Evolutionary conservation across 2,797 vertebrate species (phyloP).

Genomic region (Sebastes nivosus): DNA sequence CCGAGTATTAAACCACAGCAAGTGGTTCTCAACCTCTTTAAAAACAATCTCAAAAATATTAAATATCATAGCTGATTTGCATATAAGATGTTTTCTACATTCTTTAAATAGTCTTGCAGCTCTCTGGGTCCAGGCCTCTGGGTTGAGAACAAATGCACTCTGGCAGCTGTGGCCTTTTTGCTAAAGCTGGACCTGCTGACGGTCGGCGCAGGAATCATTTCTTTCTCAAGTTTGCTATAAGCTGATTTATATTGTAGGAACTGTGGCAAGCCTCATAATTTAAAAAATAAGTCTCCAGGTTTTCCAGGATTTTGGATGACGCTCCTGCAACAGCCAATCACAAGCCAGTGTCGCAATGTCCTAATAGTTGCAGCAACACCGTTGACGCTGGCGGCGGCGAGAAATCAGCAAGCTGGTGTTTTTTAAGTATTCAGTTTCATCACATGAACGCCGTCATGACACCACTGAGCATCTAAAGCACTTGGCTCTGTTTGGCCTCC

Average conservation of each 20-base stretch:
- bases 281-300: neutral
- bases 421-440: neutral
- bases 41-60: constrained; percentile 44
- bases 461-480: neutral
- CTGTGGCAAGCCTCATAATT: neutral
- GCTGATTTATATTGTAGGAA: neutral
- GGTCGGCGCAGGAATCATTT: neutral
- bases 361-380: neutral
- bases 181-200: neutral
- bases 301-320: neutral
- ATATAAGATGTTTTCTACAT: constrained; percentile 53
- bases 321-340: neutral
- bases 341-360: neutral
- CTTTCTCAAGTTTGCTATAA: neutral
- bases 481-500: neutral
- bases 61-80: constrained; percentile 51
- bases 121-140: neutral
- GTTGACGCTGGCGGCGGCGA: neutral
- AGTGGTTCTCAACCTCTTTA: constrained; percentile 10
- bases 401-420: constrained; percentile 2
- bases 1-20: neutral
- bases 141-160: neutral
- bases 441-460: neutral
- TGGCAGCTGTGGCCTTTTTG: neutral
- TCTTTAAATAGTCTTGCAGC: constrained; percentile 11